Evolutionary conservation across 2,888 invertebrate species (phyloP).

Genomic region (Protodeltote pygarga): DNA sequence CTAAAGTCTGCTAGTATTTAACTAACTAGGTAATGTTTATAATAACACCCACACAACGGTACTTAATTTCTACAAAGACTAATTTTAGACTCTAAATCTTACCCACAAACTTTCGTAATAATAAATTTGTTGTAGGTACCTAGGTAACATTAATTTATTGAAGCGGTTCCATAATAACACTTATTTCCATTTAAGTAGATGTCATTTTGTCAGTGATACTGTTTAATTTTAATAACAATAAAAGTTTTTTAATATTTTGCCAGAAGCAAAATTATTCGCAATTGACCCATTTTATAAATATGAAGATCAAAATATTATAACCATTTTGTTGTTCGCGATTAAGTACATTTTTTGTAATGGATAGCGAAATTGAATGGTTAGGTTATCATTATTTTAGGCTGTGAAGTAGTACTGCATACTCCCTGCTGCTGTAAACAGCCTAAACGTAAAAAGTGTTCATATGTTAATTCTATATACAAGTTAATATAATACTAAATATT

Average conservation of each 20-base stretch:
- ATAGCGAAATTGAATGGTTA: conserved; percentile 10
- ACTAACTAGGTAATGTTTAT: conserved; percentile 11
- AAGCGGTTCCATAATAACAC: background rate
- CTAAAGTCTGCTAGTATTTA: background rate
- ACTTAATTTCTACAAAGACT: background rate
- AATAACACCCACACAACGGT: conserved; percentile 10
- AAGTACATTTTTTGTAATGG: conserved; percentile 16
- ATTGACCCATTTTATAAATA: conserved; percentile 1
- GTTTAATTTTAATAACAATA: no score
- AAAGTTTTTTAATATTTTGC: conserved; percentile 2
- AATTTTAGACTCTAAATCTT: conserved; percentile 2
- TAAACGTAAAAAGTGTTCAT: no score
- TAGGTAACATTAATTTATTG: background rate
- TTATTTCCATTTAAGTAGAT: no score
- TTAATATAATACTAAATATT: no score
- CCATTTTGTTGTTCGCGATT: conserved; percentile 19
- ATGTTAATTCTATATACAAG: no score
- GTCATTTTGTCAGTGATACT: no score
- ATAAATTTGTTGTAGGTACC: background rate
- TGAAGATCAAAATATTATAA: conserved; percentile 18
- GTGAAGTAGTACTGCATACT: no score
- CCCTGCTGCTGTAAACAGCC: no score
- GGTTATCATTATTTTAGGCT: no score
- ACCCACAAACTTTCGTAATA: background rate
- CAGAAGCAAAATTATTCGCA: conserved; percentile 8